phyloP scores from a whole-genome alignment of 2,797 vertebrate species.

The Coreius guichenoti region DNA sequence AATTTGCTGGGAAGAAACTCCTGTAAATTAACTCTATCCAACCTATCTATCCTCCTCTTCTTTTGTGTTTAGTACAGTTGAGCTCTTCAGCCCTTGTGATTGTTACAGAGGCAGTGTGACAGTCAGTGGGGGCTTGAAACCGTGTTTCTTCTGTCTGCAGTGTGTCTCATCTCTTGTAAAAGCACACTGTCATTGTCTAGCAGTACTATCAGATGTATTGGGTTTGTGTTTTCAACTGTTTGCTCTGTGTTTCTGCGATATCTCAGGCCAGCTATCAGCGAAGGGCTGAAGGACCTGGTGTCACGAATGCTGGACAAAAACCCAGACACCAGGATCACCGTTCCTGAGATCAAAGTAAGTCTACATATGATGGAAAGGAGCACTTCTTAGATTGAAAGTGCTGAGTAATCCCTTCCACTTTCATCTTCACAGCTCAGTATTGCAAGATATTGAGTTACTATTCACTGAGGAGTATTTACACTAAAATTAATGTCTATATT shows the following conservation, averaged over 20 bases:
- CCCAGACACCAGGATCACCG: conserved; percentile 89
- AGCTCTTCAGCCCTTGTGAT: neutral
- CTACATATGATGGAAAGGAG: neutral
- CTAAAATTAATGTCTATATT: neutral
- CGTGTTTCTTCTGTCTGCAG: neutral
- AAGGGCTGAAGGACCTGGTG: conserved; percentile 86
- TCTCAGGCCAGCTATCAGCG: conserved; percentile 55
- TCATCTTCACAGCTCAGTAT: neutral
- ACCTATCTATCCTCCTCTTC: too few species aligned
- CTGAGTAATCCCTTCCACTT: neutral
- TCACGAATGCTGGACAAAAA: conserved; percentile 94
- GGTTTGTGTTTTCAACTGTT: neutral
- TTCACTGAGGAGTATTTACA: neutral
- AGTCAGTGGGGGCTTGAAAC: neutral
- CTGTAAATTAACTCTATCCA: neutral
- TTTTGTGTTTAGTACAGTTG: neutral
- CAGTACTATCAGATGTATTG: neutral
- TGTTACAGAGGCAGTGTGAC: conserved; percentile 23
- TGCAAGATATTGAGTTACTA: conserved; percentile 6
- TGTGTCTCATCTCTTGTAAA: neutral
- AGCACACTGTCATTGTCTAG: neutral
- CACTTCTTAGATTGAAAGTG: neutral
- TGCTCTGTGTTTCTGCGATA: conserved; percentile 19
- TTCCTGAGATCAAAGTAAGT: conserved; percentile 94
- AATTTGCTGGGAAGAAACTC: neutral